Base-by-base conservation (phyloP, 2,797 vertebrate genomes). In the Halcyon smyrnensis region DNA sequence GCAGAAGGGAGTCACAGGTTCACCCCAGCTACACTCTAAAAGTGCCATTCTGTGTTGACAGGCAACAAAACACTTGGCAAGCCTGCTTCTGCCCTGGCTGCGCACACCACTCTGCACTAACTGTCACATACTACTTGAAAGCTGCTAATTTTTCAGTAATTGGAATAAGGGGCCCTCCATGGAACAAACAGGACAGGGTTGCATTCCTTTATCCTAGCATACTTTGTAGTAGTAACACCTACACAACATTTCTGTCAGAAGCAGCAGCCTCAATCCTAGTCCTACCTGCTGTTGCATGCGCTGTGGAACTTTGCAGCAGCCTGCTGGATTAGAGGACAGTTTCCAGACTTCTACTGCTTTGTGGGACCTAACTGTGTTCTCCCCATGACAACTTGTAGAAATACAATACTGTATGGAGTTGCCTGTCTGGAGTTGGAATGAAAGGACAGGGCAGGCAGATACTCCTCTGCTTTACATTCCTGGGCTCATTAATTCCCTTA, bases 351-450 rank as follows among this genome's bases (percentile, higher is more conserved):
- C 8, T 54, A 57, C 28, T 45, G 21, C n/a, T 53, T 25, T 39
- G 37, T 46, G 39, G 77, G 3, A 36, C 9, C 43, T 67, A 41
- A 50, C 36, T 1, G 0, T 0, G 1, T 37, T 87, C 32, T 87
- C 71, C 48, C 37, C 45, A 60, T 25, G 28, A 6, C 4, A 63
- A 53, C 43, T 53, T 36, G 25, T 28, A 64, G 64, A 41, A 89
- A 27, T 36, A 32, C 11, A 68, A 30, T 6, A 37, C 37, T 37
- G 37, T 37, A 37, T 11, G 37, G 37, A 37, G 37, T 37, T 85
- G 41, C 30, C 54, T 77, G 3, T 34, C n/a, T 75, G 37, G 15
- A 69, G 41, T 10, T 75, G 50, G 28, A 83, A 53, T 32, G 50
- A 65, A 87, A 86, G 43, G 34, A 62, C 11, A 76, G 19, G 56